These are phyloP conservation scores for Neolamprologus fasciatus DNA, from an alignment of 2,113 vertebrate genomes.

Conservation along the genomic window DNA sequence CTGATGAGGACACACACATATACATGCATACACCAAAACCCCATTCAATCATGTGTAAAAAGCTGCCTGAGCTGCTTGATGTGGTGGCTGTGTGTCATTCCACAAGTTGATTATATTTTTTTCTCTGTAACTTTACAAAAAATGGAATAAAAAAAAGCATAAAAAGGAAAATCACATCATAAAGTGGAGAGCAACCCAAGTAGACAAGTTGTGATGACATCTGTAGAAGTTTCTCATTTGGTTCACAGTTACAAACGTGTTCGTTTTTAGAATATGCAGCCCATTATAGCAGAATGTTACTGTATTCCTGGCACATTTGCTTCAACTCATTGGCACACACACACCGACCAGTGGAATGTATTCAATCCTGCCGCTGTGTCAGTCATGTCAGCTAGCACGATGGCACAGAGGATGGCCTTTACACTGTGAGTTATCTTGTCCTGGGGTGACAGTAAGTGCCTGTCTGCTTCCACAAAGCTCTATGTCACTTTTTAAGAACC, in stretches of 20 bases:
- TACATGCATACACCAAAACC: not conserved
- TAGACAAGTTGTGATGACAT: not conserved
- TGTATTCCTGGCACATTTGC: not conserved
- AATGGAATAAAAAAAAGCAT: not conserved
- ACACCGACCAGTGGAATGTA: not conserved
- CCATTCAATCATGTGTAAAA: not conserved
- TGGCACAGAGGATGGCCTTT: not conserved
- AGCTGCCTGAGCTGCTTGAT: not conserved
- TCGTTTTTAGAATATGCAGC: not conserved
- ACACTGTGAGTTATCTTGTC: not conserved
- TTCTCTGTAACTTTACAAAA: not conserved
- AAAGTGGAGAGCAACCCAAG: not conserved
- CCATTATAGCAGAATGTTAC: not conserved
- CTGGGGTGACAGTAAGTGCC: not conserved
- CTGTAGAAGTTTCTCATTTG: not conserved
- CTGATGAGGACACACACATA: constrained; percentile 25
- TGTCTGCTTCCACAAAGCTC: not conserved
- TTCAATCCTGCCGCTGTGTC: not conserved
- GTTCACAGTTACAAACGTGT: not conserved
- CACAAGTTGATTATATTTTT: not conserved
- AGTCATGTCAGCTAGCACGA: not conserved
- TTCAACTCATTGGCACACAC: not conserved
- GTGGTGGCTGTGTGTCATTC: not conserved
- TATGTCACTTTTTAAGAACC: not conserved
- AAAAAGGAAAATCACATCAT: not conserved